phyloP scores from a whole-genome alignment of 2,888 invertebrate genomes.

The Yponomeuta sedellus region DNA sequence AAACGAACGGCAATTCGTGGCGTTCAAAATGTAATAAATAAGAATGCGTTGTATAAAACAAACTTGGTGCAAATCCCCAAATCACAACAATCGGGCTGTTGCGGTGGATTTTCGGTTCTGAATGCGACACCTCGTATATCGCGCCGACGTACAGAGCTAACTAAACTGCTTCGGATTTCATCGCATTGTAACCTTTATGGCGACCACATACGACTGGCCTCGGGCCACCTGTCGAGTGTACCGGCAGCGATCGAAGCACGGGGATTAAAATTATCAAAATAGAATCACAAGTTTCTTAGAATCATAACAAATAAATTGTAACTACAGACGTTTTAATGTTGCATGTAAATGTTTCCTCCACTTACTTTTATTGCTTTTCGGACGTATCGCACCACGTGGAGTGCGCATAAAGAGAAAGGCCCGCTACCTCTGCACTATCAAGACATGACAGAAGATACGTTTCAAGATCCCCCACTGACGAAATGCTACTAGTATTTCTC shows the following conservation, averaged over 20 bases:
- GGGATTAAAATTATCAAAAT: conserved; percentile 15
- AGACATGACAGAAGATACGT: not conserved
- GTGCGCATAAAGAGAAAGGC: not conserved
- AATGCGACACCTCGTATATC: not conserved
- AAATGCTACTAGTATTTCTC: no score
- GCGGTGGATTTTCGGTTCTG: not conserved
- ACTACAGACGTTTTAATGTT: conserved; percentile 15
- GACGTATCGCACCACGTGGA: conserved; percentile 8
- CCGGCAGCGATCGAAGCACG: not conserved
- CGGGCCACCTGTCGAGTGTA: not conserved
- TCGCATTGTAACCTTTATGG: not conserved
- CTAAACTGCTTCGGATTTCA: not conserved
- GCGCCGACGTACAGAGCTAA: not conserved
- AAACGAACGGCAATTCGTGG: conserved; percentile 9
- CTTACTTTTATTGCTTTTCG: conserved; percentile 14
- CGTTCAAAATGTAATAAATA: conserved; percentile 8
- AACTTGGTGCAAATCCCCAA: conserved; percentile 12
- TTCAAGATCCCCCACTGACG: not conserved
- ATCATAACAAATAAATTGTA: conserved; percentile 15
- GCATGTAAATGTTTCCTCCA: conserved; percentile 15
- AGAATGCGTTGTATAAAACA: not conserved
- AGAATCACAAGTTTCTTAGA: conserved; percentile 13
- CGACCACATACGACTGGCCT: not conserved
- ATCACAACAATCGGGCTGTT: conserved; percentile 12
- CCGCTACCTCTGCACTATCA: not conserved